Evolutionary conservation across 2,797 vertebrate species (phyloP), one percentile per base, ranked within the genome.

Genomic region (Ceyx erithaca): DNA sequence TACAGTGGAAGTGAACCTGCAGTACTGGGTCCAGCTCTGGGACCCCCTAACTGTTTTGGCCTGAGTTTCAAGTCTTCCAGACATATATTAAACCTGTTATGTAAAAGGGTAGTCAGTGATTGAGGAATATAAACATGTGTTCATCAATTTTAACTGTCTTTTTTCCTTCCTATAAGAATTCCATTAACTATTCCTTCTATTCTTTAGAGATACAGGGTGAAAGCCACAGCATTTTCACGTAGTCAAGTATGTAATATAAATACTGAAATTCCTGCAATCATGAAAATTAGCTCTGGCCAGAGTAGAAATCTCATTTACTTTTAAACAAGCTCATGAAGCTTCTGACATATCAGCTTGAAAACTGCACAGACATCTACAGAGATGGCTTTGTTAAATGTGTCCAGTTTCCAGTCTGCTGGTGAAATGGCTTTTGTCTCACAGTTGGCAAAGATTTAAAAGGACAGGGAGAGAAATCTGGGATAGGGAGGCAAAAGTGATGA

Each of bases 401-500:
- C 66, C 52, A 4, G 33, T 69, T 83, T 83, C 66, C 58, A 72
- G 62, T 62, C 77, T 80, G 76, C 58, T 93, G 59, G 12, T 85
- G 79, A 76, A 93, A 92, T 85, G 15, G 30, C 69, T 91, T 93
- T 96, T 89, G 82, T 81, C 78, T 86, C 35, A 13, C 73, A 85
- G 71, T 17, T 77, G 82, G 70, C 89, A 91, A 87, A 67, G 58
- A 41, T 70, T 71, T 84, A 61, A 80, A 82, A 82, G 64, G 30
- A 81, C 8, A 30, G 40, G 25, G 35, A 54, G 58, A 87, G 58
- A 89, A 73, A 69, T 68, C 45, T 71, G 85, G 57, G 57, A 81
- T 43, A 76, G 78, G 45, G 35, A 89, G 70, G 67, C 40, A 71
- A 48, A 92, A 92, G 48, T 83, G 66, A 58, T 90, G 87, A 82